These are phyloP conservation scores for Lepus americanus DNA, from an alignment of 2,113 vertebrate species.

Conservation along the genomic window DNA sequence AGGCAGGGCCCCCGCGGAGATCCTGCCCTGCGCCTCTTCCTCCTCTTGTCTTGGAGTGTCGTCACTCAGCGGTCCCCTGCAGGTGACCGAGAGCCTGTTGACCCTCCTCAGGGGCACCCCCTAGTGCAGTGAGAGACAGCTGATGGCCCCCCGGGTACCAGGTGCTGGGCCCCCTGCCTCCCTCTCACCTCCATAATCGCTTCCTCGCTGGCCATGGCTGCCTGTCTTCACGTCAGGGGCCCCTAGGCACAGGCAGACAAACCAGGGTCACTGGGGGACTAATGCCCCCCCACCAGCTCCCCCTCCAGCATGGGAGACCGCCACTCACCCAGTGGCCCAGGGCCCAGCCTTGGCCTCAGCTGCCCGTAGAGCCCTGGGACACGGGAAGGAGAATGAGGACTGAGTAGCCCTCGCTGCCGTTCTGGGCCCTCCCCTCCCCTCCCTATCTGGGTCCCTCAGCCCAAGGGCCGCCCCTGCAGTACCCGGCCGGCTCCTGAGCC, in stretches of 20 bases:
- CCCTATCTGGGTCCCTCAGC: background rate
- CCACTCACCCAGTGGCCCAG: background rate
- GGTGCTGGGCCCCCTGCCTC: background rate
- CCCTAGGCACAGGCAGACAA: slow-evolving; percentile 46
- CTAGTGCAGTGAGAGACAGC: background rate
- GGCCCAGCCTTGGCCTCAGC: slow-evolving; percentile 28
- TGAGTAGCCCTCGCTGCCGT: background rate
- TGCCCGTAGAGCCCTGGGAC: slow-evolving; percentile 13
- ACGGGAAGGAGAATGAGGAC: background rate
- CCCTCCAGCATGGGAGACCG: background rate
- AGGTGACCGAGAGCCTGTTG: background rate
- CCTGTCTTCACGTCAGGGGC: slow-evolving; percentile 11
- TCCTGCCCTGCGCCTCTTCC: background rate
- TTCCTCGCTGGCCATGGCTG: background rate
- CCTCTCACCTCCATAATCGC: slow-evolving; percentile 55
- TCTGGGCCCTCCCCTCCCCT: background rate
- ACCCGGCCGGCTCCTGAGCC: slow-evolving; percentile 35
- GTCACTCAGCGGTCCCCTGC: background rate
- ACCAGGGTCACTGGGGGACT: background rate
- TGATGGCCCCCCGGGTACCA: background rate
- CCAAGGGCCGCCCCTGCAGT: background rate
- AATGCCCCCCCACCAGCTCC: background rate
- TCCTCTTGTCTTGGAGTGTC: background rate
- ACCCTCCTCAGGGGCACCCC: background rate
- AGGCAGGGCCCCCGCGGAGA: background rate